phyloP scores from a whole-genome alignment of 2,888 invertebrate species.

The Orthonevra nobilis region DNA sequence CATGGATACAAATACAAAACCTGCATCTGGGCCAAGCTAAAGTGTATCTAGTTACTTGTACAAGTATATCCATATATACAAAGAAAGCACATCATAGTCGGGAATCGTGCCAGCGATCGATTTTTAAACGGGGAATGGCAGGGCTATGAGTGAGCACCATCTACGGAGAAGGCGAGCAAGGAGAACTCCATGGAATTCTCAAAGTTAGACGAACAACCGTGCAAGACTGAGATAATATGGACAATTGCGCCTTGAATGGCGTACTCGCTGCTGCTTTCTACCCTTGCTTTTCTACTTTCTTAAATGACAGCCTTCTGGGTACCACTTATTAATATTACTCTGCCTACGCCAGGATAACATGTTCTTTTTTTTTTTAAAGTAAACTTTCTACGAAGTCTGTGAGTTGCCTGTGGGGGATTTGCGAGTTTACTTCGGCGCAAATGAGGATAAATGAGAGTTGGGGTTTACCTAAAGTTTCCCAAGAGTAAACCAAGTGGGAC shows the following conservation, averaged over 20 bases:
- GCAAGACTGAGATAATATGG: slow-evolving; percentile 18
- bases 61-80: too few species aligned
- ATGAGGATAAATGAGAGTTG: slow-evolving; percentile 45
- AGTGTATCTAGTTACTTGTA: background rate
- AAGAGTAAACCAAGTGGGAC: background rate
- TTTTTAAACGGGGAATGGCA: slow-evolving; percentile 30
- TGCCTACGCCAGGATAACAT: background rate
- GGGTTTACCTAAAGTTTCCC: slow-evolving; percentile 11
- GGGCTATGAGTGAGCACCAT: slow-evolving; percentile 29
- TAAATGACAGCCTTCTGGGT: background rate
- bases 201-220: slow-evolving; percentile 16
- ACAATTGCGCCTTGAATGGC: slow-evolving; percentile 40
- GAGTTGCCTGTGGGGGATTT: background rate
- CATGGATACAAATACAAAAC: background rate
- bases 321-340: background rate
- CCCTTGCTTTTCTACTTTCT: background rate
- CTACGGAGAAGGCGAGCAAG: background rate
- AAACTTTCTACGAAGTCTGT: too few species aligned
- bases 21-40: slow-evolving; percentile 34
- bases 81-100: slow-evolving; percentile 18
- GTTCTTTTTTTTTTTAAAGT: slow-evolving; percentile 4
- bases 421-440: background rate
- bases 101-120: slow-evolving; percentile 45
- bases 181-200: background rate
- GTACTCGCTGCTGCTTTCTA: background rate